Base-by-base conservation (phyloP, 2,888 invertebrate genomes). In the Phania funesta region DNA sequence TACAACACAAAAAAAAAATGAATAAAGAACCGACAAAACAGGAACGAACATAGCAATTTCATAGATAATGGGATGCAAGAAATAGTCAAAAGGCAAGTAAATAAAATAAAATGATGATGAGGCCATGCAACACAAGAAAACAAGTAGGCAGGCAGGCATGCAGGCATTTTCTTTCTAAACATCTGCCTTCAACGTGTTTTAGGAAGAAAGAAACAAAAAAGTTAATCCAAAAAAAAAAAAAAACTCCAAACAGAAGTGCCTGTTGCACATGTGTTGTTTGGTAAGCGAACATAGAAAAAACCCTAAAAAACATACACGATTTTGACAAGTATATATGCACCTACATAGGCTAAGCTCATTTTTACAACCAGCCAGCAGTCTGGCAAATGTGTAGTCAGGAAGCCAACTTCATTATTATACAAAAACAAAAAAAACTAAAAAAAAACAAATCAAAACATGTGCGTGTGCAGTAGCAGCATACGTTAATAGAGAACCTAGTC, bases 1-100 rank as follows among this genome's bases (percentile, higher is more conserved):
- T 65, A 20, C 56, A 48, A 16, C 41, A 44, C 32, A 64, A 52
- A n/a, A 32, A 44, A 18, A 44, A 46, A 8, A 52, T 29, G 18
- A 11, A 54, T 24, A 64, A 64, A 32, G 64, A 74, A 44, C 68
- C 52, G 76, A 68, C 76, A 44, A 70, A 79, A 64, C 80, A 79
- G 68, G 74, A 78, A 78, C 77, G 74, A 78, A 78, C 77, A 67
- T 68, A 73, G 70, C 64, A 70, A 82, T 78, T 82, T 78, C 74
- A 78, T 78, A 82, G 82, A 82, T 82, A 82, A 82, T 82, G 74
- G 82, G 78, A 82, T 82, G 78, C 74, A 78, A 74, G 62, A 60
- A 64, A 60, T 64, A 64, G 62, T 64, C 35, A 58, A 74, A 73
- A 29, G 24, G 16, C 38, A 54, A 52, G 18, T 35, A 62, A 52